Percentiles rank a stretch among this genome's conserved stretches.
These are phyloP conservation scores for Mactromeris polynyma DNA, from an alignment of 2,888 invertebrate genomes.

Conservation along the genomic window DNA sequence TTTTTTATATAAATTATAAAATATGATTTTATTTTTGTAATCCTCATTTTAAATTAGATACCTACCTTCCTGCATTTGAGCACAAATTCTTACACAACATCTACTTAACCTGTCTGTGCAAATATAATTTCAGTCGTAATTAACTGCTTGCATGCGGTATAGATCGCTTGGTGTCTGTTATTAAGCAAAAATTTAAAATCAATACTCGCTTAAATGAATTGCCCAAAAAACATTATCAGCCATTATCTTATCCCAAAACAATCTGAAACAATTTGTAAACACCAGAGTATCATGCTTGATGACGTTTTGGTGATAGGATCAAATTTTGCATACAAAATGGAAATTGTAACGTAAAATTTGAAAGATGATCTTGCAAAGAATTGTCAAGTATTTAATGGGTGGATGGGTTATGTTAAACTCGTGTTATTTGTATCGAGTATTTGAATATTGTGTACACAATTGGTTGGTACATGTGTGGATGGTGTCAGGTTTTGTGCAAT, in stretches of 20 bases:
- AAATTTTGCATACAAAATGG: constrained; percentile 40
- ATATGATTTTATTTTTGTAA: too few relatives aligned
- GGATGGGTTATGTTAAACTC: neutral
- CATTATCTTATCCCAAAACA: neutral
- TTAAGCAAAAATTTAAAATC: constrained; percentile 6
- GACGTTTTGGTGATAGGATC: constrained; percentile 17
- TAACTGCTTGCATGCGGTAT: neutral
- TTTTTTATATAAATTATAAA: too few relatives aligned
- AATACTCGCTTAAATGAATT: neutral
- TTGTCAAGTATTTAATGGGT: constrained; percentile 28
- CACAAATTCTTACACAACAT: neutral
- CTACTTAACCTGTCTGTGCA: neutral
- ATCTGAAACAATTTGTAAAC: constrained; percentile 30
- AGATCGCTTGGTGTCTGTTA: neutral
- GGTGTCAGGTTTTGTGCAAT: neutral
- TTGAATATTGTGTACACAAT: neutral
- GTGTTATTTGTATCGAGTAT: neutral
- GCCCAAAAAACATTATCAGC: neutral
- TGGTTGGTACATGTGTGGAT: neutral
- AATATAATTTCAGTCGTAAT: neutral
- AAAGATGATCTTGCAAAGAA: constrained; percentile 41
- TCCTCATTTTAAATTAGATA: neutral
- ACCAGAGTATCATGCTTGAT: constrained; percentile 25
- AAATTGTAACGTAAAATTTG: constrained; percentile 47
- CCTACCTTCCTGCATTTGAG: neutral